Base-by-base conservation (phyloP, 2,888 invertebrate species). In the Cremastinae sp. region DNA sequence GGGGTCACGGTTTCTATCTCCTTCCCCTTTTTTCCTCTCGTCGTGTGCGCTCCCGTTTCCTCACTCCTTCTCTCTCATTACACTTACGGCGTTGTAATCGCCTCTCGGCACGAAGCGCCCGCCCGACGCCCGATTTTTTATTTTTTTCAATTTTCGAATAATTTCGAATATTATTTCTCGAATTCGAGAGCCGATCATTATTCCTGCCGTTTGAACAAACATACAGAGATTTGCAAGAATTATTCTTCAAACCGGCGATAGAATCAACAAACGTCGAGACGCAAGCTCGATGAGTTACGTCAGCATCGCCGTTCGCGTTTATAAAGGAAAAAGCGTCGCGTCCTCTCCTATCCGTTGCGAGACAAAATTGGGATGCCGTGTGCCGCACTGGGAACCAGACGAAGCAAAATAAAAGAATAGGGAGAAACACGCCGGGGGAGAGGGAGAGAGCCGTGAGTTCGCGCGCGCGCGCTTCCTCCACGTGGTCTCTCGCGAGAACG, bases 391-490 rank as follows among this genome's bases (percentile, higher is more conserved):
- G 14, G 41, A 10, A 10, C 56, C 14, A 28, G 43, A 14, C 16
- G 39, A n/a, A 7, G 51, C 16, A 58, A 9, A 35, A 62, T 3
- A 28, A 28, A 28, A 66, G 56, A 56, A 35, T 45, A 43, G 18
- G 16, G 45, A 45, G n/a, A 7, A 28, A 18, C 18, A 5, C 49
- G 16, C 14, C 10, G 14, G 14, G 10, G 39, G 4, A 22, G 39
- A 8, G 28, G 10, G 10, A 8, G 5, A 18, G 9, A 14, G n/a
- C 41, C 18, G 59, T 10, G 16, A 39, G 10, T 56, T 22, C 49
- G 56, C 45, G n/a, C 69, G 53, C 55, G 53, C 73, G 62, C 61
- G 16, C 12, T 20, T 35, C n/a, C 55, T 72, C 74, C 78, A 76
- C 76, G 78, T 76, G 78, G 73, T 75, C 41, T 43, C 64, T 1